Base-by-base conservation (phyloP, 2,888 invertebrate species). In the Hydroisotoma schaefferi region DNA sequence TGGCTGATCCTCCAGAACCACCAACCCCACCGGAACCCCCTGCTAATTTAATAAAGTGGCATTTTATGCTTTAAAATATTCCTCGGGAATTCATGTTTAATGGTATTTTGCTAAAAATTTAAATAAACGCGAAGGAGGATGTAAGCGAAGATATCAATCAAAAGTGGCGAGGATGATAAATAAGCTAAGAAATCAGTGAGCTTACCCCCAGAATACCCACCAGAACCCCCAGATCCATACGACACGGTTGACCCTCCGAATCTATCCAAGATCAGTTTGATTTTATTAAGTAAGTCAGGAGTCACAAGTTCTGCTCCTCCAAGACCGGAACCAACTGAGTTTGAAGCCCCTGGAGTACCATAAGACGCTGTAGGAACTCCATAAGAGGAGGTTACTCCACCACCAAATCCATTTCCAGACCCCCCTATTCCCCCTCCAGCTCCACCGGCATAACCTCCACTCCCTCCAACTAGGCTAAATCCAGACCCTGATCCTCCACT, bases 171-270 rank as follows among this genome's bases (percentile, higher is more conserved):
- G 8, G 33, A 33, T 33, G 15, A 10, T 33, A 10, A 33, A 33
- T 33, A n/a, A n/a, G n/a, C n/a, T n/a, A n/a, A n/a, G n/a, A n/a
- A n/a, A n/a, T n/a, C n/a, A n/a, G n/a, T n/a, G n/a, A n/a, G 33
- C 33, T 15, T 10, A 40, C 40, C 40, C 20, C 40, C 40, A 10
- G 5, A 15, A 40, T 40, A 27, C 3, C 49, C 33, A 22, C 55
- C 55, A 2, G 37, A 25, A 3, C 22, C 29, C 15, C 55, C 55
- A 23, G 28, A 55, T 12, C 55, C 55, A 23, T 46, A 55, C 6
- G 46, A 28, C n/a, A 20, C 5, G 2, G 38, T 25, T 25, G 54
- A 20, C 10, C 20, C 5, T 20, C 46, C 46, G 15, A 46, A 22
- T 15, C 23, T 46, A 3, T 46, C 46, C 23, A 46, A 22, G 15